phyloP scores from a whole-genome alignment of 2,797 vertebrate genomes.

The Masticophis lateralis region DNA sequence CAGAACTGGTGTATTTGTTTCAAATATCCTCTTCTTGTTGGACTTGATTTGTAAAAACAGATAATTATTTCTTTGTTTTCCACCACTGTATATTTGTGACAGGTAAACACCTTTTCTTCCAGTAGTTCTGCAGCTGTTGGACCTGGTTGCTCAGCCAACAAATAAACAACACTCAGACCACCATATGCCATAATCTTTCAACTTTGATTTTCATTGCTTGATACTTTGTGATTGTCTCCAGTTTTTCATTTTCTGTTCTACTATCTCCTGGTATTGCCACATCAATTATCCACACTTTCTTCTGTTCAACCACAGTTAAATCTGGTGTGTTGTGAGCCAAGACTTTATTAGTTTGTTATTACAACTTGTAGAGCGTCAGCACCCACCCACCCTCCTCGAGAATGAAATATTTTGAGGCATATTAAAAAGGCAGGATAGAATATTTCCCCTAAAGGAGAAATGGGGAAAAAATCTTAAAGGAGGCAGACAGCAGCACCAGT shows the following conservation, averaged over 20 bases:
- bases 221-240: not conserved
- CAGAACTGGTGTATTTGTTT: not conserved
- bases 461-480: no score
- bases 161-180: not conserved
- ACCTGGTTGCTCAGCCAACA: no score
- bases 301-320: not conserved
- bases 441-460: no score
- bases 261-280: not conserved
- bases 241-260: not conserved
- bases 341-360: not conserved
- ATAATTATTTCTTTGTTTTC: not conserved
- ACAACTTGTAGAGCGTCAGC: no score
- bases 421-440: no score
- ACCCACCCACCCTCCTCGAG: no score
- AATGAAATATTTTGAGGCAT: no score
- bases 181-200: not conserved
- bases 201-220: not conserved
- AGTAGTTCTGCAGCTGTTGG: no score
- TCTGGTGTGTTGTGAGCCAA: not conserved
- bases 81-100: not conserved
- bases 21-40: not conserved
- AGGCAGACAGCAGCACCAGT: no score
- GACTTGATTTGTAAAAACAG: not conserved
- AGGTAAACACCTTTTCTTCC: no score
- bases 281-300: not conserved